Percentiles rank a stretch among this genome's conserved stretches.
Evolutionary conservation across 2,888 invertebrate species (phyloP).

Genomic region (Dione juno): DNA sequence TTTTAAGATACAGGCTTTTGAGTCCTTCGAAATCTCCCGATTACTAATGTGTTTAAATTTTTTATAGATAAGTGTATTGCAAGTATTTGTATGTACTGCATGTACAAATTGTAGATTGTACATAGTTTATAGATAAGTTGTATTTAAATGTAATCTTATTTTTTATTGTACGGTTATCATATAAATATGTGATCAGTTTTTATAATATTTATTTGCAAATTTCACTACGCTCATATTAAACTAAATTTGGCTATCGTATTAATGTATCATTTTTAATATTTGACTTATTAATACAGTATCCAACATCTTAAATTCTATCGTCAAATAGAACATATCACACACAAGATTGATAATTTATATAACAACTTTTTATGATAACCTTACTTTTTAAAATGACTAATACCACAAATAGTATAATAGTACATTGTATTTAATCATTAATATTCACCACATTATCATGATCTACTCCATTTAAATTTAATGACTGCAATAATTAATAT

Average conservation of each 20-base stretch:
- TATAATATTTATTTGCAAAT: not conserved
- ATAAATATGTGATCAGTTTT: not conserved
- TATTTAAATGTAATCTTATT: slow-evolving; percentile 21
- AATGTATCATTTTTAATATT: too few relatives aligned
- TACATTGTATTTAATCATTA: slow-evolving; percentile 23
- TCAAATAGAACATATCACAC: not conserved
- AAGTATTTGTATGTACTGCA: slow-evolving; percentile 53
- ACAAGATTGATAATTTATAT: not conserved
- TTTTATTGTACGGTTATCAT: slow-evolving; percentile 22
- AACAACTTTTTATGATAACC: slow-evolving; percentile 10
- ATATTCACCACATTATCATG: not conserved
- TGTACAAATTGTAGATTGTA: slow-evolving; percentile 65
- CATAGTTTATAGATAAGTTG: slow-evolving; percentile 17
- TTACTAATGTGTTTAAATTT: slow-evolving; percentile 47
- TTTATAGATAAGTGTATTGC: slow-evolving; percentile 47
- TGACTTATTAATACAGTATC: too few relatives aligned
- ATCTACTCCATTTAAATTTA: not conserved
- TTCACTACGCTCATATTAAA: not conserved
- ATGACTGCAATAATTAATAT: not conserved
- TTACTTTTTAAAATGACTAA: not conserved
- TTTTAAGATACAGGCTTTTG: slow-evolving; percentile 42
- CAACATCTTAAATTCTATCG: not conserved
- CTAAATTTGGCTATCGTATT: not conserved
- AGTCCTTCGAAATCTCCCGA: slow-evolving; percentile 51
- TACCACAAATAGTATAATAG: slow-evolving; percentile 5